These are phyloP conservation scores for Callaeas wilsoni DNA, from an alignment of 2,113 vertebrate genomes.

Conservation along the genomic window DNA sequence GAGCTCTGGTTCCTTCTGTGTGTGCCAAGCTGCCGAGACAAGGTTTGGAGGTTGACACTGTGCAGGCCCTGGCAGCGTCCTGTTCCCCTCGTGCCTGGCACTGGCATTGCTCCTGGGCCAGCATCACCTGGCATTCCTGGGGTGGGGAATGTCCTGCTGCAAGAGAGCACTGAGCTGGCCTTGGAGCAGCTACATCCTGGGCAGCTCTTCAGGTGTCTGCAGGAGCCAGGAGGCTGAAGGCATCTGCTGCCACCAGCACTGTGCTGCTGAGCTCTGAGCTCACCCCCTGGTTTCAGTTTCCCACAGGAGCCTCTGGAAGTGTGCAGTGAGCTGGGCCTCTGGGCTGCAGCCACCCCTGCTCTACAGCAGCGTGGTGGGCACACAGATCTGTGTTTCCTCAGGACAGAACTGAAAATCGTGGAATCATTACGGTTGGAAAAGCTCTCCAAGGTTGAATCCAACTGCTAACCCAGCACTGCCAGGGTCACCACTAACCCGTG, in stretches of 20 bases:
- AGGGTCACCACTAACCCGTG: neutral
- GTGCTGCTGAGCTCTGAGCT: neutral
- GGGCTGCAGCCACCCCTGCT: neutral
- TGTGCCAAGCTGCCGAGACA: accelerated
- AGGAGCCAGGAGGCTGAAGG: neutral
- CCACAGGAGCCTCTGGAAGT: neutral
- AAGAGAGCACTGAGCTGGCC: neutral
- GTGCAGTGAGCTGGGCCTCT: neutral
- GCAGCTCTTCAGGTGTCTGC: neutral
- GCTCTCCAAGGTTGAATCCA: neutral
- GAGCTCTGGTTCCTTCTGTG: neutral
- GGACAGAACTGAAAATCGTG: neutral
- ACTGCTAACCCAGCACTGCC: neutral
- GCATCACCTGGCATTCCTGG: neutral
- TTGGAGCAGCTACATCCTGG: neutral
- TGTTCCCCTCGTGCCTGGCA: neutral
- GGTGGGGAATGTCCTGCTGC: neutral
- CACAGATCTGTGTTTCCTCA: accelerated
- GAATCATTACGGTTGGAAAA: neutral
- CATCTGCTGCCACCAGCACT: neutral
- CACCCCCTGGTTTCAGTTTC: neutral
- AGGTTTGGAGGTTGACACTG: neutral
- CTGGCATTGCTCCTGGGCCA: neutral
- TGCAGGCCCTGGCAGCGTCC: neutral
- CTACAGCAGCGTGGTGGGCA: accelerated